Conservation (phyloP, 2,113 vertebrate genomes). For the Tonatia bakeri region DNA sequence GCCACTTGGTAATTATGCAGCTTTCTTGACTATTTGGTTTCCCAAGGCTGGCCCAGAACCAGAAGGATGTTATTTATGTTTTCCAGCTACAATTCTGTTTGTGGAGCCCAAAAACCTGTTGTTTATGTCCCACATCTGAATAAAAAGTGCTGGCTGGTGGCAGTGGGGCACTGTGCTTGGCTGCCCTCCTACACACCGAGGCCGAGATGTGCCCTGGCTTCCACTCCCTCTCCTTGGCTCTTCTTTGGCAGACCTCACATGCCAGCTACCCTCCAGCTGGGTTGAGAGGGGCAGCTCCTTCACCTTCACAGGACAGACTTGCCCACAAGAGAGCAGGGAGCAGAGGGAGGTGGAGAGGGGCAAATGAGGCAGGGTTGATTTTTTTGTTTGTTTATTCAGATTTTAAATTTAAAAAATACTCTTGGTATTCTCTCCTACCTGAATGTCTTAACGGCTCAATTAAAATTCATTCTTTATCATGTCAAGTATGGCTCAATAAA, state of each 20-base stretch:
- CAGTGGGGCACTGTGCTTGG: not conserved
- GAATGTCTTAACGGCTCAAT: not conserved
- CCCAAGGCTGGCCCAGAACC: not conserved
- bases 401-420: not conserved
- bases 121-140: not conserved
- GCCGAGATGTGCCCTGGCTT: not conserved
- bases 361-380: not conserved
- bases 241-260: not conserved
- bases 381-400: not conserved
- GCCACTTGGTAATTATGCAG: constrained; percentile 1
- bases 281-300: not conserved
- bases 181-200: not conserved
- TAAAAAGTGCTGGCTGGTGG: constrained; percentile 28
- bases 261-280: not conserved
- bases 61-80: not conserved
- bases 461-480: not conserved
- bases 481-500: not conserved
- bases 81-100: not conserved
- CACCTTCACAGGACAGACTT: not conserved
- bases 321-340: not conserved
- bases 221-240: not conserved
- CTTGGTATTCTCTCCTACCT: not conserved
- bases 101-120: constrained; percentile 15
- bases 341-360: not conserved
- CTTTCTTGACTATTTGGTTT: not conserved